Conservation (phyloP, 1,140 invertebrate genomes). For the Helicoverpa zea region DNA sequence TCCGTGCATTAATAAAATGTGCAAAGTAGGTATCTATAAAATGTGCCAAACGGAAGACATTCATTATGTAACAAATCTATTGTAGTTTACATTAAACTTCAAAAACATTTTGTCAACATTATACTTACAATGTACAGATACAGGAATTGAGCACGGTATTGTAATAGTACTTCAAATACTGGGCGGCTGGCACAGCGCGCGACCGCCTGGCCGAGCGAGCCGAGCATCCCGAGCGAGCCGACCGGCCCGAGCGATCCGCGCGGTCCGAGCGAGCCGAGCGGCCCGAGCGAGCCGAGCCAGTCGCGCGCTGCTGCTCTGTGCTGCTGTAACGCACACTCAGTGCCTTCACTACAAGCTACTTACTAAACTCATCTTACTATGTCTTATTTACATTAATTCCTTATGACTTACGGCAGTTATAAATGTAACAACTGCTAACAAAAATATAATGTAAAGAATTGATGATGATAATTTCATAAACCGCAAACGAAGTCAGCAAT, state of each 20-base stretch:
- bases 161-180: conserved; percentile 78
- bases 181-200: conserved; percentile 58
- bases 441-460: too few species aligned
- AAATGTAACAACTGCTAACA: not conserved
- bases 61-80: conserved; percentile 82
- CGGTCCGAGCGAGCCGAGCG: too few species aligned
- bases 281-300: conserved; percentile 6
- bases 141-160: conserved; percentile 84
- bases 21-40: conserved; percentile 77
- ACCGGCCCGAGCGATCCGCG: too few species aligned
- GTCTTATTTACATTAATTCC: not conserved
- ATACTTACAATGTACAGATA: conserved; percentile 84
- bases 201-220: not conserved
- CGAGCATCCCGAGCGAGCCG: too few species aligned
- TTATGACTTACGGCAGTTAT: not conserved
- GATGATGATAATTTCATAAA: conserved; percentile 10
- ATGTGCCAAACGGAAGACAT: conserved; percentile 86
- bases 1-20: conserved; percentile 79
- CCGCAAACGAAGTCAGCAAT: conserved; percentile 32
- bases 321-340: conserved; percentile 59
- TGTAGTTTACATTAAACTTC: conserved; percentile 74
- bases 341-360: conserved; percentile 8
- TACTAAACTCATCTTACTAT: not conserved
- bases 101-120: conserved; percentile 81
- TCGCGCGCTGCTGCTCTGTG: conserved; percentile 24